Conservation (phyloP, 92 coral and sea anemone genomes). For the Palythoa caribaeorum region DNA sequence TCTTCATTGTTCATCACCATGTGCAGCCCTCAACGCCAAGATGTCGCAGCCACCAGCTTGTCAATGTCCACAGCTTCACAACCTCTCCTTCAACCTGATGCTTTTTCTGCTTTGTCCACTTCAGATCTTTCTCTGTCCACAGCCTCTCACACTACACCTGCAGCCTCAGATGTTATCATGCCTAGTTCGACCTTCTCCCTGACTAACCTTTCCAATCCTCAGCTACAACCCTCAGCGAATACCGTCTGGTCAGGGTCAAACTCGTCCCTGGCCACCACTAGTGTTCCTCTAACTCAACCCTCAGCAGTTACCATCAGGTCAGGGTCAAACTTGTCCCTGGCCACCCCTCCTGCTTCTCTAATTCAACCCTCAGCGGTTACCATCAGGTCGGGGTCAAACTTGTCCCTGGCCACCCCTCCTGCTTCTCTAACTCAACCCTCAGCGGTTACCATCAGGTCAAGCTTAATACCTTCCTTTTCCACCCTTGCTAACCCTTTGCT, state of each 20-base stretch:
- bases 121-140: constrained; percentile 9
- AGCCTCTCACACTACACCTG: background rate
- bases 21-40: constrained; percentile 18
- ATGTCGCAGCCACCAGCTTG: background rate
- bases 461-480: background rate
- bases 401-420: background rate
- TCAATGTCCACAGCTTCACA: constrained; percentile 9
- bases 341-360: background rate
- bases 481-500: background rate
- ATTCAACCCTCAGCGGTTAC: background rate
- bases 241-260: constrained; percentile 1
- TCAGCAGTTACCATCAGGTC: background rate
- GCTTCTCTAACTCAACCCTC: background rate
- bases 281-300: background rate
- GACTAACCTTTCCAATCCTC: background rate
- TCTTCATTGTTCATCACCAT: background rate
- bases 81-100: background rate
- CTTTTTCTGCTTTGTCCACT: background rate
- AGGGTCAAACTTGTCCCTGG: background rate
- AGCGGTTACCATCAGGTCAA: background rate
- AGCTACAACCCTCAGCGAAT: background rate
- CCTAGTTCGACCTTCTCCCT: background rate
- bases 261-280: background rate
- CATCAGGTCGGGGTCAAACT: background rate
- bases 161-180: constrained; percentile 6